Evolutionary conservation across 2,797 vertebrate species (phyloP), one percentile per base, ranked within the genome.

Genomic region (Phalloptychus januarius): DNA sequence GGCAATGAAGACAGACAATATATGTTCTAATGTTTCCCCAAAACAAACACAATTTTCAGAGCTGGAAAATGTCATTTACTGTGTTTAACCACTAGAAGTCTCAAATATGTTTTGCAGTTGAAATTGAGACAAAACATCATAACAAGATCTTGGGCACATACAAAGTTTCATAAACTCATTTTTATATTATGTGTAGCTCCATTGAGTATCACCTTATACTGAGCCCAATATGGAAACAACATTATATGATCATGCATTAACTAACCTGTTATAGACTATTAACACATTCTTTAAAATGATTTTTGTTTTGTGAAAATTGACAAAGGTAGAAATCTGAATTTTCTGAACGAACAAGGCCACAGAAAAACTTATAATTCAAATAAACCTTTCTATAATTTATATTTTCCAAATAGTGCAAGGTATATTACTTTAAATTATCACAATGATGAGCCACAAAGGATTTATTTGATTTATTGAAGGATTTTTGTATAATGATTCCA

Each of bases 51-150:
- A 63, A 44, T 7, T 11, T n/a, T 63, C 36, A 5, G 33, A n/a
- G 36, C 71, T 44, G 10, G 13, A 44, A 75, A 23, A 46, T n/a
- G 31, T 38, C n/a, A 78, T 20, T 84, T 48, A 45, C 44, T 0
- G 71, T 58, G 10, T 74, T 86, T 79, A 10, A 77, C 83, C 84
- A 86, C 84, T 81, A 86, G 81, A 82, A 73, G 74, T 73, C 71
- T 3, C 54, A 61, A 61, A 28, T 28, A 0, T 38, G 10, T 36
- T 71, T 56, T 52, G 50, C 38, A 23, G 31, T 33, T 50, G 50
- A 45, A 77, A 28, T 18, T 31, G 45, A 12, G 20, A 31, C 7
- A 50, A 40, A n/a, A n/a, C 50, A 18, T n/a, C 12, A 18, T 73
- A 13, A 38, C 50, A 28, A 28, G 46, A 72, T 46, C 23, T 23